phyloP scores from a whole-genome alignment of 2,797 vertebrate genomes.

The Chaetodon trifasciatus region DNA sequence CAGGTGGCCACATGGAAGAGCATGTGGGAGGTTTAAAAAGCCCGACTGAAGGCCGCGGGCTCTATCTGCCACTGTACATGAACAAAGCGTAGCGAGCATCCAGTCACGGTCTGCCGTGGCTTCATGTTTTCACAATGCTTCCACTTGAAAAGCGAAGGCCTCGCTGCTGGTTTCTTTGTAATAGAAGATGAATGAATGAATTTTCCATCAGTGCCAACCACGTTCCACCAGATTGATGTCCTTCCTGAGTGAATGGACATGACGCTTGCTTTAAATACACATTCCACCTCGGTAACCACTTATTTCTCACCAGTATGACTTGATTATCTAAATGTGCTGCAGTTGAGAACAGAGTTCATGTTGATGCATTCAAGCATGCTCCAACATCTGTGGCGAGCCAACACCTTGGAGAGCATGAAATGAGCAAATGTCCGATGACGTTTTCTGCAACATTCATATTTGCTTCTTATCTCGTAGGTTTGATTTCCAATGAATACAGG shows the following conservation, averaged over 20 bases:
- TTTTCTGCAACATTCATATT: not conserved
- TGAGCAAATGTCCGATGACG: not conserved
- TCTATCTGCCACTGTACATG: not conserved
- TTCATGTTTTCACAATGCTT: not conserved
- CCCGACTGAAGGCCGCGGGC: not conserved
- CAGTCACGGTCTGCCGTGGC: fast-evolving
- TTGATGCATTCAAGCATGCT: not conserved
- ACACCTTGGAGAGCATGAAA: not conserved
- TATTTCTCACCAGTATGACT: not conserved
- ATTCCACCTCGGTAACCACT: not conserved
- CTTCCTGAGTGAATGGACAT: too few species aligned
- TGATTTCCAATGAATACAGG: not conserved
- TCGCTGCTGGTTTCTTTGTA: not conserved
- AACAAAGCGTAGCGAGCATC: not conserved
- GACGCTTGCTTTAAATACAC: not conserved
- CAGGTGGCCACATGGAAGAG: constrained; percentile 47
- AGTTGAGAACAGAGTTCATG: too few species aligned
- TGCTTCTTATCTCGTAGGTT: not conserved
- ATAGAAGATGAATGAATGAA: too few species aligned
- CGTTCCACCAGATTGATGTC: not conserved
- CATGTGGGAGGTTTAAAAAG: constrained; percentile 29
- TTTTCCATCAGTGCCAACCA: too few species aligned
- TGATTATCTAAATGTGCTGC: not conserved
- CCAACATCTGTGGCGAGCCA: not conserved
- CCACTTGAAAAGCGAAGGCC: too few species aligned